A percentile compares a stretch with the other conserved stretches of the same genome.
Conservation (phyloP, 64 coral and sea anemone species). For the Porites australiensis region DNA sequence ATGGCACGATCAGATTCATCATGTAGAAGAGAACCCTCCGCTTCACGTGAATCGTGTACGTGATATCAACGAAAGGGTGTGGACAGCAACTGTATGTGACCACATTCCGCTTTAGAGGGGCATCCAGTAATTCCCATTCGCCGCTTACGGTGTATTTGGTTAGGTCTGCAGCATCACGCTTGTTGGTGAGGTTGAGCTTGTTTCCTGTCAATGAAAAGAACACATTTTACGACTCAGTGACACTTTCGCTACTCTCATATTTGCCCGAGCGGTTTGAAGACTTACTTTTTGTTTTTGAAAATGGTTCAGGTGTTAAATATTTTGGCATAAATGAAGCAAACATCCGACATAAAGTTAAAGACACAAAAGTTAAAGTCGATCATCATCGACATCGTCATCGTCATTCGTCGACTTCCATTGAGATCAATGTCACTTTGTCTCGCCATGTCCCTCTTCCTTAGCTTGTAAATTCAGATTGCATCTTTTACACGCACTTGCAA, state of each 20-base stretch:
- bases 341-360: too few species aligned
- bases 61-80: slow-evolving; percentile 84
- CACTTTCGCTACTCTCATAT: not conserved
- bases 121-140: slow-evolving; percentile 82
- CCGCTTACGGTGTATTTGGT: slow-evolving; percentile 82
- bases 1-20: slow-evolving; percentile 93
- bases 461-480: too few species aligned
- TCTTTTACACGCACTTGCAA: too few species aligned
- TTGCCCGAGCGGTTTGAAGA: too few species aligned
- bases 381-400: too few species aligned
- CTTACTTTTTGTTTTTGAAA: too few species aligned
- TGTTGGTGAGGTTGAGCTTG: slow-evolving; percentile 65
- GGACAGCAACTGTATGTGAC: slow-evolving; percentile 79
- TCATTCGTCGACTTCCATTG: too few species aligned
- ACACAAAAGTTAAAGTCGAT: too few species aligned
- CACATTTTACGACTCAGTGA: not conserved
- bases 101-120: slow-evolving; percentile 52
- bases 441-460: too few species aligned
- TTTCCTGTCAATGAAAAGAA: not conserved
- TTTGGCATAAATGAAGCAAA: too few species aligned
- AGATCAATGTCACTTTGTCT: too few species aligned
- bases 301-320: too few species aligned
- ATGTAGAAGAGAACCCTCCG: slow-evolving; percentile 90
- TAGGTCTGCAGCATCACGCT: slow-evolving; percentile 59
- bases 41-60: slow-evolving; percentile 83